phyloP scores from a whole-genome alignment of 2,888 invertebrate species.

The Suillia variegata region DNA sequence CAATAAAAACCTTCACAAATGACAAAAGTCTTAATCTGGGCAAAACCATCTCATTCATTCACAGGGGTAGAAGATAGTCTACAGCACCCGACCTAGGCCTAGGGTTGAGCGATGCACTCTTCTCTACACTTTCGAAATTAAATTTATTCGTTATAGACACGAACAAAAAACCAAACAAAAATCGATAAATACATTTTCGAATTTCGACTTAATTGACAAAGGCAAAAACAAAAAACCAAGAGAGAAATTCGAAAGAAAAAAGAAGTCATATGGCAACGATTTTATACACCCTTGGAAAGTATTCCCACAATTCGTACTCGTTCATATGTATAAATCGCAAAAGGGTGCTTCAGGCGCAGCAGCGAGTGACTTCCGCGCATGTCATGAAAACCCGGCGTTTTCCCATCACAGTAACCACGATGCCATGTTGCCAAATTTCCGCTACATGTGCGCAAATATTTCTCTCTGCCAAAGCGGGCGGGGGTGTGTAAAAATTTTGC shows the following conservation, averaged over 20 bases:
- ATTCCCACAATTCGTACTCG: too few relatives aligned
- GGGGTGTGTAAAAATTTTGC: too few relatives aligned
- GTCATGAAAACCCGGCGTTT: conserved; percentile 15
- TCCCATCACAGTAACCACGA: background rate
- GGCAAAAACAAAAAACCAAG: too few relatives aligned
- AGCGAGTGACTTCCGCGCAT: conserved; percentile 11
- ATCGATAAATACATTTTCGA: conserved; percentile 13
- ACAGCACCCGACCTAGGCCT: conserved; percentile 3
- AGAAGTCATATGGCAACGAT: conserved; percentile 6
- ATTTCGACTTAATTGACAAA: background rate
- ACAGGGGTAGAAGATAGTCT: too few relatives aligned
- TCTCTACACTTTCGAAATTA: background rate
- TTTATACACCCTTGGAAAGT: conserved; percentile 2
- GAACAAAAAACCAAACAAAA: background rate
- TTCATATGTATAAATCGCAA: too few relatives aligned
- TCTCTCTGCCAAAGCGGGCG: too few relatives aligned
- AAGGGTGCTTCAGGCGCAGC: background rate
- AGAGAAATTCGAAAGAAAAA: background rate
- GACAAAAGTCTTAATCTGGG: too few relatives aligned
- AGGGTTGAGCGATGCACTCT: conserved; percentile 8
- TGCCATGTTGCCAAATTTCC: conserved; percentile 26
- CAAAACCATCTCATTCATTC: too few relatives aligned
- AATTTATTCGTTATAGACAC: too few relatives aligned
- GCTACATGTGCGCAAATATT: conserved; percentile 15
- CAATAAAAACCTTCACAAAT: too few relatives aligned